Percentiles rank a stretch among this genome's conserved stretches.
These are phyloP conservation scores for Phortica magna DNA, from an alignment of 2,888 invertebrate species.

Conservation along the genomic window DNA sequence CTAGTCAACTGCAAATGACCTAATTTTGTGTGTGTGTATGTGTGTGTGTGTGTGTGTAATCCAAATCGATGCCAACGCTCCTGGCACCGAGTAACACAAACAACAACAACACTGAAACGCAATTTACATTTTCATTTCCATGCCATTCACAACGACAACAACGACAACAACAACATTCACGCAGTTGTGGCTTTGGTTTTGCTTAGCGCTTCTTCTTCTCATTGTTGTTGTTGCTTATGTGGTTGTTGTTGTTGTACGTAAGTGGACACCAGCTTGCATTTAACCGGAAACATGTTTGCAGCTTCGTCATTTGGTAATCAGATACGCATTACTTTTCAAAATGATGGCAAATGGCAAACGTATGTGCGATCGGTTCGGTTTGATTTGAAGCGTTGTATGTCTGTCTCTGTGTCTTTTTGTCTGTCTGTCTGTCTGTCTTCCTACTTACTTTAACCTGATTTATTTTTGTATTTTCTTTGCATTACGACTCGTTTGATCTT, in stretches of 20 bases:
- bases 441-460: neutral
- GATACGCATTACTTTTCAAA: neutral
- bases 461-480: too few species aligned
- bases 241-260: slow-evolving; percentile 16
- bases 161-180: neutral
- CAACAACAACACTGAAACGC: neutral
- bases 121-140: neutral
- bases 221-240: neutral
- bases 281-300: slow-evolving; percentile 24
- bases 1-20: slow-evolving; percentile 36
- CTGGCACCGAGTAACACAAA: slow-evolving; percentile 19
- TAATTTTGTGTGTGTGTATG: slow-evolving; percentile 29
- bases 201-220: neutral
- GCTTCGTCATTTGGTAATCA: slow-evolving; percentile 28
- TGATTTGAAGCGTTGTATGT: slow-evolving; percentile 65
- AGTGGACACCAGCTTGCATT: slow-evolving; percentile 1
- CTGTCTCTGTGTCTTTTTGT: slow-evolving; percentile 40
- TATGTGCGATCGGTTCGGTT: slow-evolving; percentile 36
- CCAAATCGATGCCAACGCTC: slow-evolving; percentile 62
- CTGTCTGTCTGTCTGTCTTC: neutral
- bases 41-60: slow-evolving; percentile 27
- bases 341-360: slow-evolving; percentile 6
- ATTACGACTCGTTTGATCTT: too few species aligned
- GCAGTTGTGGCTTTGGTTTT: neutral
- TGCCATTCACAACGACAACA: neutral